Conservation (phyloP, 2,888 invertebrate species). For the Molorchus minor region DNA sequence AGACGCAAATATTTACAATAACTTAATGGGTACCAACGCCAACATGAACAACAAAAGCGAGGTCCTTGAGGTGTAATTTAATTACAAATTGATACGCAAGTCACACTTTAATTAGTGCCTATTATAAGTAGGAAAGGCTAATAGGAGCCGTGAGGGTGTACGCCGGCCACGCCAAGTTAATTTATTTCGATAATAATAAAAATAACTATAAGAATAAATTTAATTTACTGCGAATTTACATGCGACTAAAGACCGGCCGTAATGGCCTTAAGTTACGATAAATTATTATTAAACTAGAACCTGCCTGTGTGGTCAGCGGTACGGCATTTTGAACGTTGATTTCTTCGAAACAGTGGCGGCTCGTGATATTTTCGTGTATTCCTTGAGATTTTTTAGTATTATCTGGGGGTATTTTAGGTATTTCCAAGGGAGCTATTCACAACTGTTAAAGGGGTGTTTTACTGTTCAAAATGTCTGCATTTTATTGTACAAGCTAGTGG, state of each 20-base stretch:
- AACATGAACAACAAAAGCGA: slow-evolving; percentile 3
- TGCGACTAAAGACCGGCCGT: background rate
- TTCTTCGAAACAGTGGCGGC: no score
- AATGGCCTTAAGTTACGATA: slow-evolving; percentile 9
- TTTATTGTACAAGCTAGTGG: no score
- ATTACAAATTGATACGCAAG: slow-evolving; percentile 5
- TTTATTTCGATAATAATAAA: slow-evolving; percentile 29
- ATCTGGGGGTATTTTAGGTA: no score
- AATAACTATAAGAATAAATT: slow-evolving; percentile 31
- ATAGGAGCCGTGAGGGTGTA: slow-evolving; percentile 1
- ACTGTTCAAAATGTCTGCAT: no score
- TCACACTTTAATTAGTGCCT: background rate
- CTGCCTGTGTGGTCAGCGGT: slow-evolving; percentile 17
- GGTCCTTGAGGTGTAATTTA: background rate
- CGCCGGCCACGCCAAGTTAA: slow-evolving; percentile 11
- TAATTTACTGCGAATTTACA: slow-evolving; percentile 28
- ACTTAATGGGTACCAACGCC: background rate
- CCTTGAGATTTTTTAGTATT: no score
- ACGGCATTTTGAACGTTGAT: no score
- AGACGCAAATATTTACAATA: background rate
- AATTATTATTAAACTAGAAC: slow-evolving; percentile 12
- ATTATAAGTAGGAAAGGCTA: slow-evolving; percentile 1
- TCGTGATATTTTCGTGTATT: no score
- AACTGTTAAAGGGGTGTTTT: no score
- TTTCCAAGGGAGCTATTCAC: no score